Percentiles rank a stretch among this genome's conserved stretches.
Conservation (phyloP, 92 coral and sea anemone species). For the Porites divaricata region DNA sequence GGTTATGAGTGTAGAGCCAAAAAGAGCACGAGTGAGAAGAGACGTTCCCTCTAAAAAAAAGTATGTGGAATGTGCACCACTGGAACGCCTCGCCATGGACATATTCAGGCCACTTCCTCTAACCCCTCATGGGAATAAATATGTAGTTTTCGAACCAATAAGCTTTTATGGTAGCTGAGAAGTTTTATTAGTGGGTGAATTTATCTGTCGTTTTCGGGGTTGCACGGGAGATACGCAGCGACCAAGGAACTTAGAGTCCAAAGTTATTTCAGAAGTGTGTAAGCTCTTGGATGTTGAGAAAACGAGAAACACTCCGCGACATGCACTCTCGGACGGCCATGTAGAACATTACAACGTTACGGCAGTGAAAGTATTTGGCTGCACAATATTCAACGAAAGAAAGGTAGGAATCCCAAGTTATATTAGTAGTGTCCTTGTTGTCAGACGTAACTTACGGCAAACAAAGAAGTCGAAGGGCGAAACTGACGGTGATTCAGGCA, state of each 20-base stretch:
- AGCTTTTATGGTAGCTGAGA: conserved; percentile 54
- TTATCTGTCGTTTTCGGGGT: conserved; percentile 16
- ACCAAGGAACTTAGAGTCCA: conserved; percentile 59
- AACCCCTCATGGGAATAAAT: conserved; percentile 46
- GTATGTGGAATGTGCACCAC: conserved; percentile 12
- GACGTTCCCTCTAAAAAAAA: conserved; percentile 27
- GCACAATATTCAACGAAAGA: conserved; percentile 14
- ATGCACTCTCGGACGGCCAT: conserved; percentile 61
- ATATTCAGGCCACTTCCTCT: no score
- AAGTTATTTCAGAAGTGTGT: conserved; percentile 54
- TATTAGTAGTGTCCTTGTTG: no score
- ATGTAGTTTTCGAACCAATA: conserved; percentile 47
- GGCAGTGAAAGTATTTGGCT: conserved; percentile 30
- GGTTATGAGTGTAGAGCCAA: conserved; percentile 71
- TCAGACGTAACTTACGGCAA: no score
- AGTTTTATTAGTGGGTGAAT: conserved; percentile 27
- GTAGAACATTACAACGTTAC: conserved; percentile 47
- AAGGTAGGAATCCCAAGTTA: no score
- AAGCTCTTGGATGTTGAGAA: conserved; percentile 43
- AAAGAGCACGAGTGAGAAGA: conserved; percentile 39
- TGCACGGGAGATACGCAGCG: conserved; percentile 30
- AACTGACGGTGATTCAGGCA: no score
- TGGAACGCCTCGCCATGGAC: no score
- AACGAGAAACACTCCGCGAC: conserved; percentile 44
- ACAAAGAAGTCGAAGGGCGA: no score